phyloP scores from a whole-genome alignment of 2,888 invertebrate species.

The Drosophila melanosoma region DNA sequence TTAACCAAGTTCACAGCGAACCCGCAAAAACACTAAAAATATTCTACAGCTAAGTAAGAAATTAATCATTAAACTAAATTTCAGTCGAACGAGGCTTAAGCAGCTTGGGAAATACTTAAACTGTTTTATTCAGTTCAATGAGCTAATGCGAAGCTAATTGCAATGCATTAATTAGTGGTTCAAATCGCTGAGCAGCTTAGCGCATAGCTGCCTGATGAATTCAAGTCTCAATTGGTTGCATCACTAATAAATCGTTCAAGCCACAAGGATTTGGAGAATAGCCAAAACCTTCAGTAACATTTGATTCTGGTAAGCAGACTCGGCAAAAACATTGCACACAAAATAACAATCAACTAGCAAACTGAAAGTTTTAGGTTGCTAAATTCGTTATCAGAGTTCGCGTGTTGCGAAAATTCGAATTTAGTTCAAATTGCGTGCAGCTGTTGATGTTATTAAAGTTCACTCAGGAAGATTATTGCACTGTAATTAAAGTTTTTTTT shows the following conservation, averaged over 20 bases:
- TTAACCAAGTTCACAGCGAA: background rate
- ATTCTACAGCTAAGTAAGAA: background rate
- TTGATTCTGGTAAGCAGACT: background rate
- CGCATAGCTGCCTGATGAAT: slow-evolving; percentile 14
- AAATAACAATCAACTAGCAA: background rate
- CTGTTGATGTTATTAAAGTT: background rate
- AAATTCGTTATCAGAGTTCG: background rate
- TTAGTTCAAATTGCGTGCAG: background rate
- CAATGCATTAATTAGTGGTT: slow-evolving; percentile 48
- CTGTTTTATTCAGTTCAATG: slow-evolving; percentile 49
- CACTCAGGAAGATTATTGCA: background rate
- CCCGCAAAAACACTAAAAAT: background rate
- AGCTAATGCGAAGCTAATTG: slow-evolving; percentile 51
- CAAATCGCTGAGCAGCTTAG: background rate
- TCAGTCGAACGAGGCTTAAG: background rate
- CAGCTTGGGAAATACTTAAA: slow-evolving; percentile 11
- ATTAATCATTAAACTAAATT: background rate
- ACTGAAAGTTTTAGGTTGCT: background rate
- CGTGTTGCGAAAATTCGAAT: background rate
- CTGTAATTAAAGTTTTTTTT: too few relatives aligned
- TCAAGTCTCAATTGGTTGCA: slow-evolving; percentile 5
- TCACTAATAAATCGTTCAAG: background rate
- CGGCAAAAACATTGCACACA: background rate
- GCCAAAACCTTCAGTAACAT: background rate
- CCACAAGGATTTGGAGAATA: background rate